A percentile compares a stretch with the other conserved stretches of the same genome.
phyloP scores from a whole-genome alignment of 2,113 vertebrate genomes.

The Syrrhaptes paradoxus region DNA sequence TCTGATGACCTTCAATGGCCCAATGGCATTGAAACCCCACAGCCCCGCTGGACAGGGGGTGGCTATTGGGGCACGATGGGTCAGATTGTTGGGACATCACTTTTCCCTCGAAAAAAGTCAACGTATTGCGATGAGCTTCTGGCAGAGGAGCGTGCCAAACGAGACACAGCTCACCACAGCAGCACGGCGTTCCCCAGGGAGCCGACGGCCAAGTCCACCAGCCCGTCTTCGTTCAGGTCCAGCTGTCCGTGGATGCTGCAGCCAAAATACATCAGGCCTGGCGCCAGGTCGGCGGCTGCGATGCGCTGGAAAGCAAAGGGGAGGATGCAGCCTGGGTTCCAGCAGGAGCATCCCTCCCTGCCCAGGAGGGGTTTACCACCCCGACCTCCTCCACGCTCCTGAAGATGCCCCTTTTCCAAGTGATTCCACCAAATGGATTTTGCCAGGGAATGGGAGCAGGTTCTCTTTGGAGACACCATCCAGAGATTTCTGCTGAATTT shows the following conservation, averaged over 20 bases:
- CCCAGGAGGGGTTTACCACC: background rate
- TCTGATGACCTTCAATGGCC: too few species aligned
- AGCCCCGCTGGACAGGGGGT: rapidly evolving
- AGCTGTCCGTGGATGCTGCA: constrained; percentile 91
- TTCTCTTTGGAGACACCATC: background rate
- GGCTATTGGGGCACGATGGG: rapidly evolving
- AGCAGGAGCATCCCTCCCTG: background rate
- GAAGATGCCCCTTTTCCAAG: background rate
- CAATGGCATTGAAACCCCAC: rapidly evolving
- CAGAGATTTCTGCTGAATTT: background rate
- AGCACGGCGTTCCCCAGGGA: constrained; percentile 89
- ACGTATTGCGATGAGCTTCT: rapidly evolving
- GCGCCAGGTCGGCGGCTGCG: constrained; percentile 78
- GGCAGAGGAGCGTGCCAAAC: background rate
- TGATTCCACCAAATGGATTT: rapidly evolving
- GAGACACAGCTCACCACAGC: constrained; percentile 83
- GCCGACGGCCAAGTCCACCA: constrained; percentile 91
- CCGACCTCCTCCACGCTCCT: rapidly evolving
- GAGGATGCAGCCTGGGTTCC: background rate
- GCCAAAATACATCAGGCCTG: constrained; percentile 91
- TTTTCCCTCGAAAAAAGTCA: rapidly evolving
- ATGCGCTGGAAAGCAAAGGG: constrained; percentile 81
- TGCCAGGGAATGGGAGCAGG: background rate
- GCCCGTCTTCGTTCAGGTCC: constrained; percentile 91
- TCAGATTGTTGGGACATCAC: background rate